Base-by-base conservation (phyloP, 2,888 invertebrate species). In the Fragum sueziense region DNA sequence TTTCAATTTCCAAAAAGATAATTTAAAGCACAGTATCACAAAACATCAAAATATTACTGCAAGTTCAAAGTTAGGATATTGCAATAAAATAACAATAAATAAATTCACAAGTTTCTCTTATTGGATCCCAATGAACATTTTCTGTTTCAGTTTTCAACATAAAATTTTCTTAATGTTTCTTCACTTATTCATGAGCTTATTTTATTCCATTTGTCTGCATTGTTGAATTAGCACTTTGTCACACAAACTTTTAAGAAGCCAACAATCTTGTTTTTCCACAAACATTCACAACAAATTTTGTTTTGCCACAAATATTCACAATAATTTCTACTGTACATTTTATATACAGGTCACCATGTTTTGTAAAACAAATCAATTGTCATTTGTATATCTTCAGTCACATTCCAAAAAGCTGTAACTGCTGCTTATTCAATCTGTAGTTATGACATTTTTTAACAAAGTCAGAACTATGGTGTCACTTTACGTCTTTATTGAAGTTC, bases 401-500 rank as follows among this genome's bases (percentile, higher is more conserved):
- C 17, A 11, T 41, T 41, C 41, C 11, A 20, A 2, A 14, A 22
- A 11, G 25, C 22, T 54, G 20, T 1, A 22, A 54, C 22, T 14
- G 25, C 2, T 22, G 25, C 54, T 22, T 22, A 2, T n/a, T 41
- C 17, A 20, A 22, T 54, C 25, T 54, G 2, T 22, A 3, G 54
- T 3, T 9, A 25, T 61, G n/a, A 20, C 47, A 47, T 20, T 20
- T 47, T 20, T 47, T 47, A 2, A 47, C 47, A 47, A 47, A 47
- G n/a, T 47, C 6, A 47, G 17, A 6, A 47, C 2, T 47, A 1
- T 27, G 47, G 65, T 65, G 65, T 65, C 65, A 65, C 17, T 65
- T 65, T 65, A 65, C 65, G 41, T 41, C 65, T 65, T 65, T 65
- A 65, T 37, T 65, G 37, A 27, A 41, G 65, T 41, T 65, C 65